Percentiles rank a stretch among this genome's conserved stretches.
phyloP scores from a whole-genome alignment of 2,888 invertebrate genomes.

The Reticulitermes lucifugus region DNA sequence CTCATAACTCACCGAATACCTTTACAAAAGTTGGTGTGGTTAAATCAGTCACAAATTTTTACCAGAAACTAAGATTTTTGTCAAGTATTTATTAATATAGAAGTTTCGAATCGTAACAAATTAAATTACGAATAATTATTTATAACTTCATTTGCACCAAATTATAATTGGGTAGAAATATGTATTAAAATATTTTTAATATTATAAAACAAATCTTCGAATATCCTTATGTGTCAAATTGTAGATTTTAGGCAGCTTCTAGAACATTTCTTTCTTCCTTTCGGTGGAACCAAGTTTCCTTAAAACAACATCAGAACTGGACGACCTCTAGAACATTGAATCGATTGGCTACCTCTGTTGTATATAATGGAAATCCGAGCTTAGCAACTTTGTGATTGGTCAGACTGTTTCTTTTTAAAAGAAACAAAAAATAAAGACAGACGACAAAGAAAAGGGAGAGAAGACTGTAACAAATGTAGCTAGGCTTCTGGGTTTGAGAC shows the following conservation, averaged over 20 bases:
- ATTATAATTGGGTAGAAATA: too few species aligned
- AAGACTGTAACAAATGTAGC: constrained; percentile 40
- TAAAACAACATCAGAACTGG: neutral
- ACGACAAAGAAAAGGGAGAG: constrained; percentile 1
- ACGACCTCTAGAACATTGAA: neutral
- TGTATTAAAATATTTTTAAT: too few species aligned
- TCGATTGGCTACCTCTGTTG: constrained; percentile 5
- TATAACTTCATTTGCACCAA: too few species aligned
- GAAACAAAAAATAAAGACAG: neutral
- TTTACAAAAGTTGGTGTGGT: too few species aligned
- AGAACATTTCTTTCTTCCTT: neutral
- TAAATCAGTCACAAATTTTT: too few species aligned
- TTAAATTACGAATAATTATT: too few species aligned
- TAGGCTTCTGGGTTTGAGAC: constrained; percentile 41
- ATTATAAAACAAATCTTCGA: too few species aligned
- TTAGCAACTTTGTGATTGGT: constrained; percentile 33
- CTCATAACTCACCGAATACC: too few species aligned
- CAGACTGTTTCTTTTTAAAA: neutral
- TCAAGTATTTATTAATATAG: too few species aligned
- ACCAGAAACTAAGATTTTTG: too few species aligned
- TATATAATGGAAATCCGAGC: constrained; percentile 23
- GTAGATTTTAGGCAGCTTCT: neutral
- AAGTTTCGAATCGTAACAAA: too few species aligned
- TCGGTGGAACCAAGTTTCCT: constrained; percentile 1
- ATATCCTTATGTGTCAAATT: neutral